Conservation (phyloP, 1,140 invertebrate genomes). For the Orchesella cincta region DNA sequence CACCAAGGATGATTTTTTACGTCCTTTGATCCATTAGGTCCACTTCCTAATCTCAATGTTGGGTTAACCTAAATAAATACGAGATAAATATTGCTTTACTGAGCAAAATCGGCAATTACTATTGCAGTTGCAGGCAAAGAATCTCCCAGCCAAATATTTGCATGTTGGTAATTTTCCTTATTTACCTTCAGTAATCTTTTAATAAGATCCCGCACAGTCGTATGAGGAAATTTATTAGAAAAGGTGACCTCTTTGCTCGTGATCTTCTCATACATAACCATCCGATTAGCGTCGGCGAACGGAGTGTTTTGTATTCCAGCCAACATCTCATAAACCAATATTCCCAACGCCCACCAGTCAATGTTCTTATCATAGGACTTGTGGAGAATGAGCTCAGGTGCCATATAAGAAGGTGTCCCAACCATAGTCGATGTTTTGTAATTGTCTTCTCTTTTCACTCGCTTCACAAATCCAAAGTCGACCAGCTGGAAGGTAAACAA, state of each 20-base stretch:
- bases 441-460: neutral
- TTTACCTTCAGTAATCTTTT: slow-evolving; percentile 18
- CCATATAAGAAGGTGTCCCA: slow-evolving; percentile 66
- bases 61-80: neutral
- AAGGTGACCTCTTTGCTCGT: neutral
- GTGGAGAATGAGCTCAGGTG: slow-evolving; percentile 66
- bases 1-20: slow-evolving; percentile 23
- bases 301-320: slow-evolving; percentile 55
- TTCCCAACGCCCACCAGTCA: slow-evolving; percentile 67
- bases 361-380: slow-evolving; percentile 70
- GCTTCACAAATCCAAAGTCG: slow-evolving; percentile 34
- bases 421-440: slow-evolving; percentile 14
- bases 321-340: slow-evolving; percentile 59
- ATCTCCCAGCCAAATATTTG: neutral
- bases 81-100: neutral
- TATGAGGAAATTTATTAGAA: neutral
- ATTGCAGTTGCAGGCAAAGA: too few species aligned
- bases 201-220: neutral
- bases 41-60: neutral
- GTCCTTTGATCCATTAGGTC: neutral
- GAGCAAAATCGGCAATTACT: too few species aligned
- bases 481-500: slow-evolving; percentile 28
- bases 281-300: slow-evolving; percentile 52
- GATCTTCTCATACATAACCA: neutral
- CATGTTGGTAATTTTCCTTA: neutral